Conservation (phyloP, 2,888 invertebrate genomes). For the Melanchra persicariae region DNA sequence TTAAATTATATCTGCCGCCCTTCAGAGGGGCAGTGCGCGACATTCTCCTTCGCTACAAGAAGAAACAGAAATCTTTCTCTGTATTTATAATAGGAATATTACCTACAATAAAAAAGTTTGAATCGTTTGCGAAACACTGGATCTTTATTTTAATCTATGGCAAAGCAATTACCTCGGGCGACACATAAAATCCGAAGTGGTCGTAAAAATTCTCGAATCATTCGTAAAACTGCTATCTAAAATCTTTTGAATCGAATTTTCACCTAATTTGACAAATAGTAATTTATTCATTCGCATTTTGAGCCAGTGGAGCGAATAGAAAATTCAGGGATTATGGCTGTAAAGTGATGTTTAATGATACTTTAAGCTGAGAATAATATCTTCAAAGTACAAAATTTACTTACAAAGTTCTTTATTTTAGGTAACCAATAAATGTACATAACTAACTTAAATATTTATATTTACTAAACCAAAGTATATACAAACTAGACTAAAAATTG, state of each 20-base stretch:
- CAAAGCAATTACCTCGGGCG: conserved; percentile 53
- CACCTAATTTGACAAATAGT: conserved; percentile 42
- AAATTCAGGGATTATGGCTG: background rate
- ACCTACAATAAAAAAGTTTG: conserved; percentile 44
- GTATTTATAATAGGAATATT: conserved; percentile 41
- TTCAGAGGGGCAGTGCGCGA: conserved; percentile 34
- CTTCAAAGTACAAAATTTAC: no score
- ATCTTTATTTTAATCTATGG: conserved; percentile 53
- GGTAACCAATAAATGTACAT: no score
- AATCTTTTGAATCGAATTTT: conserved; percentile 46
- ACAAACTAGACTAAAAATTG: no score
- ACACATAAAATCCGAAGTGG: conserved; percentile 52
- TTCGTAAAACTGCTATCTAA: conserved; percentile 42
- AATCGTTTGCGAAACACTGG: conserved; percentile 42
- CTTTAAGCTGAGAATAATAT: background rate
- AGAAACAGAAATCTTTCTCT: conserved; percentile 22
- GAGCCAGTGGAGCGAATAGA: background rate
- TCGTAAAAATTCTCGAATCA: conserved; percentile 49
- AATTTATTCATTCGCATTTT: conserved; percentile 43
- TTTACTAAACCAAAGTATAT: no score
- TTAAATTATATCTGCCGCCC: conserved; percentile 65
- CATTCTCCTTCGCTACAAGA: conserved; percentile 35
- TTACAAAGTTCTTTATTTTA: no score
- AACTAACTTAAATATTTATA: no score
- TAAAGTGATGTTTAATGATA: background rate